Evolutionary conservation across 2,888 invertebrate species (phyloP), one percentile per base, ranked within the genome.

Genomic region (Melanargia galathea): DNA sequence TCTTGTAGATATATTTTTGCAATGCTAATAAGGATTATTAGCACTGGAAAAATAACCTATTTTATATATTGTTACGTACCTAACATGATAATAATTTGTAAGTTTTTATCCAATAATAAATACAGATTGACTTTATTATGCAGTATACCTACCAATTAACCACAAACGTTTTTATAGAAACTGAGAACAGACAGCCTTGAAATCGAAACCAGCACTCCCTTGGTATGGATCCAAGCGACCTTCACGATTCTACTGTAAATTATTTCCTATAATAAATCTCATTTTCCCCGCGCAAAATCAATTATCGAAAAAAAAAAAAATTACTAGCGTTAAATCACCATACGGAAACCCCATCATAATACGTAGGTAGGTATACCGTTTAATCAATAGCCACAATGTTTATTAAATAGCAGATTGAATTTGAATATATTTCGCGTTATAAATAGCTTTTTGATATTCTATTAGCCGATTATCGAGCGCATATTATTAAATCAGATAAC

Each of bases 381-480:
- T 72, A 79, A 82, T 77, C 79, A 79, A 80, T 79, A 81, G 78
- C 78, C 79, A 70, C 79, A 70, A 66, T 66, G 65, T 74, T 81
- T 79, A 86, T 86, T 22, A 13, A 16, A n/a, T 16, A 52, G 84
- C 83, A 84, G 80, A 83, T 83, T 75, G 72, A 81, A 84, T 80
- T 72, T 73, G 74, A 73, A 77, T 75, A 68, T 70, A 76, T 77
- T 76, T 72, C 71, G 73, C 75, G 76, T 77, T 83, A 85, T 82
- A 73, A 80, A 88, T 80, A 73, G 73, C 74, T 76, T 74, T 86
- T 84, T 86, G 82, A 86, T 87, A 83, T 86, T 86, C 81, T 82
- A 83, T 83, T 83, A 84, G 82, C 75, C 79, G 76, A 81, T 81
- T 83, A 80, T 79, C 70, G 74, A 73, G 66, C 73, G 72, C 33